Evolutionary conservation across 2,888 invertebrate species (phyloP).

Genomic region (Sepioteuthis lessoniana): DNA sequence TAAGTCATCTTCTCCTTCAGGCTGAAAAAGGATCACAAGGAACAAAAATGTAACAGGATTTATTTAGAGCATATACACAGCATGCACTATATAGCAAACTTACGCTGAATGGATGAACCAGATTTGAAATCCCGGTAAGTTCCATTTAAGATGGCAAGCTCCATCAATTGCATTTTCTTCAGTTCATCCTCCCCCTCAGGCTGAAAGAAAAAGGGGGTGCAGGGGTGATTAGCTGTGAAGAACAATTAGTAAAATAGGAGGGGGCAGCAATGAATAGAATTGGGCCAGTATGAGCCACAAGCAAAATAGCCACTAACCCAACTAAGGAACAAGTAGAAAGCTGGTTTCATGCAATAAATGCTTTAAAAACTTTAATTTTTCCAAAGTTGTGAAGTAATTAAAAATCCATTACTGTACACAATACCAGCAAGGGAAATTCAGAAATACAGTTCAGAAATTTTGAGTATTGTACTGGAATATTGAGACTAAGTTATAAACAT

Average conservation of each 20-base stretch:
- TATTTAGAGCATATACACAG: conserved; percentile 34
- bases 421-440: background rate
- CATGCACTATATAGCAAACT: conserved; percentile 48
- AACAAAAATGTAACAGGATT: conserved; percentile 38
- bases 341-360: background rate
- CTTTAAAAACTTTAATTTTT: background rate
- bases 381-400: background rate
- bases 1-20: conserved; percentile 99
- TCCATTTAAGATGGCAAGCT: conserved; percentile 99
- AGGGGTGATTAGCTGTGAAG: conserved; percentile 48
- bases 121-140: conserved; percentile 89
- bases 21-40: conserved; percentile 80
- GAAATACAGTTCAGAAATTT: background rate
- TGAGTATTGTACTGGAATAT: background rate
- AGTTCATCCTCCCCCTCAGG: conserved; percentile 99
- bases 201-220: conserved; percentile 78
- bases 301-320: background rate
- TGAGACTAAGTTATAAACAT: background rate
- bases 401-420: background rate
- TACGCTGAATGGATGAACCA: conserved; percentile 58
- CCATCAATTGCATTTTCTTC: conserved; percentile 99
- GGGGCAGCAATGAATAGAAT: conserved; percentile 34
- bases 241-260: conserved; percentile 48
- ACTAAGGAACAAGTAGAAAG: background rate
- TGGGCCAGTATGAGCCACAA: background rate